Conservation (phyloP, 2,113 vertebrate species). For the Butorides virescens region DNA sequence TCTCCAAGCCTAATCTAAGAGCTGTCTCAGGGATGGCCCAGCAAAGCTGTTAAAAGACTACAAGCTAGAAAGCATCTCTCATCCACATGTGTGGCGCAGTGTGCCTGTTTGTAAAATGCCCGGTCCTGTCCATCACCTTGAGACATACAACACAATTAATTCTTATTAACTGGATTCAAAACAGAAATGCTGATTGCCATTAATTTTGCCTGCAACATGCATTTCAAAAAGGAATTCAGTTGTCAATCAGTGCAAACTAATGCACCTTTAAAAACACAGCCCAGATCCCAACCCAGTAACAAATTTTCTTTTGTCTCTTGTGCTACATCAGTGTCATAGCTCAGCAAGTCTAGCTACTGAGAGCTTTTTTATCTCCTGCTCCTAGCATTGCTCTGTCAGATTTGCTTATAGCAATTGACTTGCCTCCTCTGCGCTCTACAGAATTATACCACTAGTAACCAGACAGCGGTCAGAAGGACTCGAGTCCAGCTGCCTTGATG, state of each 20-base stretch:
- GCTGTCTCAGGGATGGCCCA: not conserved
- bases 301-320: not conserved
- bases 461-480: not conserved
- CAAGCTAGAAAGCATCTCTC: not conserved
- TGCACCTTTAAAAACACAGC: not conserved
- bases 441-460: not conserved
- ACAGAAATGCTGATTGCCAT: not conserved
- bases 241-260: not conserved
- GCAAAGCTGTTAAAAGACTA: not conserved
- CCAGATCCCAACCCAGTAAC: not conserved
- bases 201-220: not conserved
- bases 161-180: not conserved
- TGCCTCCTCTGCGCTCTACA: not conserved
- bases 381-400: not conserved
- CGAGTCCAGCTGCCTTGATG: not conserved
- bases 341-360: not conserved
- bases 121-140: not conserved
- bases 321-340: not conserved
- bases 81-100: not conserved
- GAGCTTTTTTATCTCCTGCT: not conserved
- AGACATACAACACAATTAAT: not conserved
- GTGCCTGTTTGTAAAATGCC: not conserved
- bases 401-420: not conserved
- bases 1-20: not conserved
- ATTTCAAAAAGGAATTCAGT: not conserved